Base-by-base conservation (phyloP, 2,113 vertebrate species). In the Lanius ludovicianus region DNA sequence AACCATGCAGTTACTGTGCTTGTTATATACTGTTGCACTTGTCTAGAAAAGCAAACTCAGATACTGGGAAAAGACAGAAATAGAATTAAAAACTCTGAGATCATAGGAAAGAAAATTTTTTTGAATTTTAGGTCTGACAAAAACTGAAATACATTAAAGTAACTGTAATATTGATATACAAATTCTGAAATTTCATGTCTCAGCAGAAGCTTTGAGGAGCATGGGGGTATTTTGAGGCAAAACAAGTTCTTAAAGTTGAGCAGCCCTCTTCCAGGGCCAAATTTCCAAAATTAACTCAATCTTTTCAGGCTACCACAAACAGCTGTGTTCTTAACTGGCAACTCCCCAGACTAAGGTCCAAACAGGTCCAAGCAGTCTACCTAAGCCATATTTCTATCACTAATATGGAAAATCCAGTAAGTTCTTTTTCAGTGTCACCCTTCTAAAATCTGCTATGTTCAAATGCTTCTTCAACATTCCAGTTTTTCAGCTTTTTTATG, bases 11-110 rank as follows among this genome's bases (percentile, higher is more conserved):
- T 74, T 92, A 65, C 71, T 64, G 78, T 87, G 56, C 60, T 37
- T 89, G 49, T 89, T 91, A 46, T n/a, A 67, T 33, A 42, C 30
- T 79, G 46, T 69, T 90, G 49, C 76, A 39, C 21, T 93, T 69
- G 31, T 46, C n/a, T 69, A 50, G 88, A 70, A 94, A 79, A 83
- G 74, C 63, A 93, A 94, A 88, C 55, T 76, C 79, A 83, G 75
- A 74, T 74, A 80, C 37, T 1, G 9, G 24, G 46, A 78, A 64
- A 93, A 57, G 42, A 55, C 39, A 88, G 33, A 80, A 86, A 55
- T 6, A 88, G 57, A 57, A 10, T 69, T 82, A 23, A 10, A 90
- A 65, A 53, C 11, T 60, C 37, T 37, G 79, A 85, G 67, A 52
- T 76, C 31, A 71, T 31, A 83, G 13, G n/a, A 76, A 89, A 52